Percentiles rank a stretch among this genome's conserved stretches.
phyloP scores from a whole-genome alignment of 2,113 vertebrate species.

The Patagioenas fasciata region DNA sequence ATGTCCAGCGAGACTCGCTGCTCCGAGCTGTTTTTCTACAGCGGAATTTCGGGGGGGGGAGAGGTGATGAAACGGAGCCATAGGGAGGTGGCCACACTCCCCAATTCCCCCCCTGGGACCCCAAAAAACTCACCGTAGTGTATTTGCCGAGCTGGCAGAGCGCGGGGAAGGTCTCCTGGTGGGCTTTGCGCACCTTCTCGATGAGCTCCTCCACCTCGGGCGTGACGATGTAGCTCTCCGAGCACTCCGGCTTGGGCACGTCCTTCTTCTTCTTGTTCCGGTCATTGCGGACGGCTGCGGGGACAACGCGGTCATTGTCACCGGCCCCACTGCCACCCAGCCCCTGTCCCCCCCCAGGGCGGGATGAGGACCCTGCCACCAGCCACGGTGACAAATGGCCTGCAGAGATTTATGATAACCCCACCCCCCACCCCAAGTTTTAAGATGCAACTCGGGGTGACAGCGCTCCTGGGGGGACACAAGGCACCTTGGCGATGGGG shows the following conservation, averaged over 20 bases:
- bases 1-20: conserved; percentile 92
- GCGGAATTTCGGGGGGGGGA: background rate
- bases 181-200: conserved; percentile 95
- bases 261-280: conserved; percentile 99
- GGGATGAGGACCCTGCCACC: background rate
- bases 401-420: accelerated
- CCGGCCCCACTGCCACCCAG: background rate
- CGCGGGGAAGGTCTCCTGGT: conserved; percentile 96
- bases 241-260: conserved; percentile 89
- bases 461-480: conserved; percentile 38
- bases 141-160: conserved; percentile 99
- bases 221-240: conserved; percentile 90
- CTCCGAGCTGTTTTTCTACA: conserved; percentile 95
- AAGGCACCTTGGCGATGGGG: background rate
- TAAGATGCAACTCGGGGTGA: conserved; percentile 75
- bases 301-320: background rate
- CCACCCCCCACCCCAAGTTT: conserved; percentile 13
- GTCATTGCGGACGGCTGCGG: conserved; percentile 92
- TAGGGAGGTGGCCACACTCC: accelerated
- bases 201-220: conserved; percentile 95
- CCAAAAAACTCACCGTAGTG: conserved; percentile 85
- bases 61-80: too few species aligned
- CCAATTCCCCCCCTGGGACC: accelerated
- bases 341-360: background rate
- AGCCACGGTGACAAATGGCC: background rate